Conservation (phyloP, 2,888 invertebrate genomes). For the Clitarchus hookeri region DNA sequence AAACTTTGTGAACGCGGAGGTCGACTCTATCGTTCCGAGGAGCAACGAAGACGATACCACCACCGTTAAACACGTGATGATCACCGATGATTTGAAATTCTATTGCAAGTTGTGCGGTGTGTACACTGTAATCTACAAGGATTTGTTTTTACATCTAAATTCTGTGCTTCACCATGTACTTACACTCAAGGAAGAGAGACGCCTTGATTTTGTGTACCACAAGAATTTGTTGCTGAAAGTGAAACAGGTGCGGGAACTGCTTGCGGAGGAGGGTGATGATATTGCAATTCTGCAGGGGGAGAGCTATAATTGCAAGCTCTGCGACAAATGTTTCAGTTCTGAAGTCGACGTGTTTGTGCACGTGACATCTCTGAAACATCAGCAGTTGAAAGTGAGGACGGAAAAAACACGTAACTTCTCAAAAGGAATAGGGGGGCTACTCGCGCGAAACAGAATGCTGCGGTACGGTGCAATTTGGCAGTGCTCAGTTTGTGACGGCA, state of each 20-base stretch:
- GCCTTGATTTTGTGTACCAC: constrained; percentile 8
- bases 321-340: not conserved
- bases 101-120: not conserved
- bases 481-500: not conserved
- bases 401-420: not conserved
- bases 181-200: not conserved
- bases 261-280: not conserved
- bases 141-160: not conserved
- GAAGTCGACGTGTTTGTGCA: not conserved
- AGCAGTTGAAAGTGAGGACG: not conserved
- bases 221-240: not conserved
- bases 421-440: not conserved
- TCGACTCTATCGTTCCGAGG: not conserved
- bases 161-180: not conserved
- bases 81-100: not conserved
- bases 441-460: not conserved
- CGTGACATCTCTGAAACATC: not conserved
- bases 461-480: not conserved
- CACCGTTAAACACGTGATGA: not conserved
- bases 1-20: not conserved
- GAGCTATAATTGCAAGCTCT: not conserved
- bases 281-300: not conserved
- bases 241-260: not conserved
- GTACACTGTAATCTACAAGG: not conserved
- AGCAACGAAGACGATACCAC: not conserved